phyloP scores from a whole-genome alignment of 2,113 vertebrate genomes.

The Meleagris gallopavo region DNA sequence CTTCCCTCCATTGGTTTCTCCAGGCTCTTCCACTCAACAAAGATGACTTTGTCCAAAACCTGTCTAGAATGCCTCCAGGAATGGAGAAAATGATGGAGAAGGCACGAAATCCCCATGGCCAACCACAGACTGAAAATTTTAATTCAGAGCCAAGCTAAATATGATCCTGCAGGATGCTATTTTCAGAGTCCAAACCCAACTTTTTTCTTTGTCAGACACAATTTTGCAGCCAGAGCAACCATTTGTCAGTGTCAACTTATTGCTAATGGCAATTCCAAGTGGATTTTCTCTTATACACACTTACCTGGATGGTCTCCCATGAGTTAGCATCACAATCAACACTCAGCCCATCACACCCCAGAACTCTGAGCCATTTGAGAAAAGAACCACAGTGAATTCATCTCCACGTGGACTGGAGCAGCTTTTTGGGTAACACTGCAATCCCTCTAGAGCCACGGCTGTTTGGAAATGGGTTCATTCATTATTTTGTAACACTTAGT shows the following conservation, averaged over 20 bases:
- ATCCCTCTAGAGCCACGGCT: neutral
- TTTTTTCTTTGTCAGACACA: neutral
- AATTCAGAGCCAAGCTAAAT: neutral
- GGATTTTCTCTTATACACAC: neutral
- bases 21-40: fast-evolving
- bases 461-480: neutral
- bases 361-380: neutral
- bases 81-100: neutral
- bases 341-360: too few species aligned
- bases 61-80: neutral
- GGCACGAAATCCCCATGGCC: neutral
- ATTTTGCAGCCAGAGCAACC: neutral
- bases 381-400: neutral
- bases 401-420: neutral
- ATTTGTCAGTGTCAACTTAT: neutral
- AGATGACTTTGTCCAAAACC: neutral
- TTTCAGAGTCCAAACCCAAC: neutral
- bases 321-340: neutral
- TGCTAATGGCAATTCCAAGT: neutral
- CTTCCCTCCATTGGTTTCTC: neutral
- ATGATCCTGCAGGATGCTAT: neutral
- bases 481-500: neutral
- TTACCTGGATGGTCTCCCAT: fast-evolving
- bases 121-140: neutral
- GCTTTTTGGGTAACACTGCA: fast-evolving